Evolutionary conservation across 2,113 vertebrate species (phyloP), one percentile per base, ranked within the genome.

Genomic region (Melanostigma gelatinosum): DNA sequence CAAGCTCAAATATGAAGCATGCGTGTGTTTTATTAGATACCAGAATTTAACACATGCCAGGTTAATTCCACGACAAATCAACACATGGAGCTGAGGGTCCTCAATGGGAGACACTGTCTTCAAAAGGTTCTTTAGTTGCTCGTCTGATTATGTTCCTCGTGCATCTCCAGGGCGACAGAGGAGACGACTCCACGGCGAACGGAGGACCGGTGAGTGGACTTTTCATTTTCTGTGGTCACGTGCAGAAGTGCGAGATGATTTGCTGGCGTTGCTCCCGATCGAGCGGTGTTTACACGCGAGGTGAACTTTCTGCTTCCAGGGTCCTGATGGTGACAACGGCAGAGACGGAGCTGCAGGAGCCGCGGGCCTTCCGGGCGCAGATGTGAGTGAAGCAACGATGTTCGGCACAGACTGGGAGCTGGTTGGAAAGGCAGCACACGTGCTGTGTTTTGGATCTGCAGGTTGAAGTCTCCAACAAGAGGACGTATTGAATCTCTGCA

Each of bases 291-390:
- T 75, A 22, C 8, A 75, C 1, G 1, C 85, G 34, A 22, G 20
- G 6, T 60, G 36, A 82, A 61, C 44, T 7, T 36, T 77, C 29
- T 88, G 57, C 50, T 84, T 86, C 42, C 83, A 99, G 98, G 98
- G 97, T 54, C 87, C 83, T 0, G 93, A 95, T 22, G 98, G 98
- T 20, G 96, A 97, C 0, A 88, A 96, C 7, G 97, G 97, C 24
- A 96, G 93, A 89, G 93, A 96, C 3, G 97, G 97, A 78, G 91
- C 90, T 70, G 83, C 95, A 0, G 98, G 97, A 73, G 79, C 95
- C 73, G 87, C 97, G 4, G 98, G 98, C 48, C 94, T 95, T 7
- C 96, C 97, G 0, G 98, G 98, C 6, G 95, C 96, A 27, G 98
- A 99, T 84, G 98, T 99, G 85, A 97, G 97, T 97, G 24, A 22